Evolutionary conservation across 1,140 invertebrate genomes (phyloP).

Genomic region (Portunus trituberculatus): DNA sequence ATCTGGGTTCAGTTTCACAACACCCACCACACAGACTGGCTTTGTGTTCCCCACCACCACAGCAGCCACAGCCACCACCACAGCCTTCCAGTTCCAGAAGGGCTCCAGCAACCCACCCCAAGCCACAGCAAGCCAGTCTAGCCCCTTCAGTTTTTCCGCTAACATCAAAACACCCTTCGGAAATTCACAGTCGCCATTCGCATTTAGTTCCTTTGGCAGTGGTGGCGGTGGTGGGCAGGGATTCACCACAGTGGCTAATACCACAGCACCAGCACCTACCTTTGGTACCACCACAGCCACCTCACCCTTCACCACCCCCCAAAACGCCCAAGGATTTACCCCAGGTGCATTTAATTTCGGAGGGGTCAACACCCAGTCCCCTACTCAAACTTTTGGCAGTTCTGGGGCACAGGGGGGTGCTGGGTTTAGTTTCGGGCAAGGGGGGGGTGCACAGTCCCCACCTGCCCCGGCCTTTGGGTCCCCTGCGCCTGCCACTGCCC

Average conservation of each 20-base stretch:
- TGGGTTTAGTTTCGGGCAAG: neutral
- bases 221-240: neutral
- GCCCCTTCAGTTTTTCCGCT: neutral
- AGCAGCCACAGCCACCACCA: neutral
- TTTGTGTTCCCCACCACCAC: conserved; percentile 12
- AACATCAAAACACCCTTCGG: neutral
- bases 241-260: neutral
- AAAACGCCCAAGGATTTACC: neutral
- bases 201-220: neutral
- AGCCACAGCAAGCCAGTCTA: too few relatives aligned
- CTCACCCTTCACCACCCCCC: neutral
- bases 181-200: neutral
- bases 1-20: neutral
- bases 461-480: neutral
- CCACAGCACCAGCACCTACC: neutral
- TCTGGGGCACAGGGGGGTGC: neutral
- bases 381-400: neutral
- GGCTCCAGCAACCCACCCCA: neutral
- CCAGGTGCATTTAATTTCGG: neutral
- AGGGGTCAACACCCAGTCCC: neutral
- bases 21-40: neutral
- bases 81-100: neutral
- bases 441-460: neutral
- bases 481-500: neutral
- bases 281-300: conserved; percentile 5